Evolutionary conservation across 2,888 invertebrate genomes (phyloP), one percentile per base, ranked within the genome.

Genomic region (Tromatobia lineatoria): DNA sequence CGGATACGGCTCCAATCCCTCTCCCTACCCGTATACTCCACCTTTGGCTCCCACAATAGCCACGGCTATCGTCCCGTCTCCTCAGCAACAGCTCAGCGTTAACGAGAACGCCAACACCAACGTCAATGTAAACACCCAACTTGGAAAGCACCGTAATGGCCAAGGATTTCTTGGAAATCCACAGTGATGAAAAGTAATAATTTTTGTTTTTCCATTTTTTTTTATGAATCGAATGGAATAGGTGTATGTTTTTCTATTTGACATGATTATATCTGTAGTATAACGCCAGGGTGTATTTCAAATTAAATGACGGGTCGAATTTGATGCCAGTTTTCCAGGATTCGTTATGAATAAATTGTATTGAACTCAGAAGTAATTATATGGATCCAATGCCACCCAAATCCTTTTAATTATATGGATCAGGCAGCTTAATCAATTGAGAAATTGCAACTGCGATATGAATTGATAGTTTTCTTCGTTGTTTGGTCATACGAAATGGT

Each of bases 101-200:
- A 86, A 85, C 77, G 76, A 74, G 34, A 87, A 86, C 47, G 83
- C 69, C 57, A 86, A 83, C 59, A 86, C 82, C 10, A 83, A 82
- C 71, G 80, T 86, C 75, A 85, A 87, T 77, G 81, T 86, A 67
- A 84, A 86, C 74, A 77, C 80, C 61, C 69, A 82, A 23, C 47
- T 82, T 34, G 81, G 76, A 59, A 82, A 79, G 54, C 83, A 79
- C 50, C 83, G 78, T 38, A 15, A 34, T 3, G 42, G 1, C 42
- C 42, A 70, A 25, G 75, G 75, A 38, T 20, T 83, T 13, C 18
- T 59, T 15, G 75, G 75, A 54, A 54, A 70, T 18, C 25, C 45
- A 18, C 50, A 59, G 34, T 61, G 34, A 10, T 38, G 13, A 13
- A 25, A 57, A 57, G 59, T 59, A 59, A 29, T 59, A 15, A 15